These are phyloP conservation scores for Ailurus styani DNA, from an alignment of 2,113 vertebrate genomes.

Conservation along the genomic window DNA sequence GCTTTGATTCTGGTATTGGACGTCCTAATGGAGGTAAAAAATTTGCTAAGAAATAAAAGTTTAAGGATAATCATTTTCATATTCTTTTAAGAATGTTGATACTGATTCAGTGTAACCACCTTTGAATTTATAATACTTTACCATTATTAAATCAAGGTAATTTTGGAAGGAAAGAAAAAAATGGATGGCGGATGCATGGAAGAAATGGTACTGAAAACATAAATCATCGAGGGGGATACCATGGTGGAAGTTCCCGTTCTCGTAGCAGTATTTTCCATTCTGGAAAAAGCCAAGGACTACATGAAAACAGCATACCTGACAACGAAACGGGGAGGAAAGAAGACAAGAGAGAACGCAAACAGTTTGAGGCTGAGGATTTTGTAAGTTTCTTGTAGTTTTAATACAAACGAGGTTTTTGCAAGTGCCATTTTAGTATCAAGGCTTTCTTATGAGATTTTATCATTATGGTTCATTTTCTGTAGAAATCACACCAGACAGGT, in stretches of 20 bases:
- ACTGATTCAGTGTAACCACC: not conserved
- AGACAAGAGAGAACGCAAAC: slow-evolving; percentile 77
- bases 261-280: slow-evolving; percentile 73
- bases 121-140: slow-evolving; percentile 46
- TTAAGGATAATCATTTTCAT: not conserved
- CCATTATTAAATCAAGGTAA: slow-evolving; percentile 77
- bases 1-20: slow-evolving; percentile 78
- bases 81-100: slow-evolving; percentile 4
- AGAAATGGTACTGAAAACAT: slow-evolving; percentile 80
- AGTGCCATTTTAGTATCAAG: slow-evolving; percentile 15
- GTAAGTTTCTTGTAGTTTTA: slow-evolving; percentile 80
- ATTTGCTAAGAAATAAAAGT: not conserved
- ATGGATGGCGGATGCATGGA: slow-evolving; percentile 83
- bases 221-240: slow-evolving; percentile 76
- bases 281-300: slow-evolving; percentile 80
- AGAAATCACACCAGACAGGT: not conserved
- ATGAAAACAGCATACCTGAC: slow-evolving; percentile 75
- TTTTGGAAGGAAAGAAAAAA: slow-evolving; percentile 85
- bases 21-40: slow-evolving; percentile 80
- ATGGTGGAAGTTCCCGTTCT: slow-evolving; percentile 74
- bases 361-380: slow-evolving; percentile 88
- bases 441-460: not conserved
- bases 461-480: not conserved
- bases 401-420: slow-evolving; percentile 30
- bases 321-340: slow-evolving; percentile 75